These are phyloP conservation scores for Pyrgilauda ruficollis DNA, from an alignment of 2,113 vertebrate genomes.

Conservation along the genomic window DNA sequence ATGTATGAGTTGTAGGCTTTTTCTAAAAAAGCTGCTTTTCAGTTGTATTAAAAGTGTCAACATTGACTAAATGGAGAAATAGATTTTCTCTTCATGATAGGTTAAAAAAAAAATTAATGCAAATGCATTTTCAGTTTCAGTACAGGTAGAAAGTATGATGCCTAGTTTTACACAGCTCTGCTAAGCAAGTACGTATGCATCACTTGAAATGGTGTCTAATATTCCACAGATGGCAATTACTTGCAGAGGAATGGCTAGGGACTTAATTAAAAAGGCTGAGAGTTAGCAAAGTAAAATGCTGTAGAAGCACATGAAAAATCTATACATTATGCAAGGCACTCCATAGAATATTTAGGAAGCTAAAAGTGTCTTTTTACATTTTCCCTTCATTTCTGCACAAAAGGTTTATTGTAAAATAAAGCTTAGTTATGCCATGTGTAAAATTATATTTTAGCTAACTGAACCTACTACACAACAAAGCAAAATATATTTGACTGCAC, in stretches of 20 bases:
- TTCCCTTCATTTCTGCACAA: slow-evolving; percentile 30
- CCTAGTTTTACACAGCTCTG: slow-evolving; percentile 51
- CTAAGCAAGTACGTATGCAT: slow-evolving; percentile 47
- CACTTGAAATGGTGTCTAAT: slow-evolving; percentile 67
- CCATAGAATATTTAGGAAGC: slow-evolving; percentile 60
- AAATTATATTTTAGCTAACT: slow-evolving; percentile 55
- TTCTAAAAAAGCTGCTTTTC: slow-evolving; percentile 57
- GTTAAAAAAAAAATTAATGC: slow-evolving; percentile 43
- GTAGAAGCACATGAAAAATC: slow-evolving; percentile 68
- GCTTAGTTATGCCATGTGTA: slow-evolving; percentile 18
- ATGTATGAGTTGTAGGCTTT: neutral
- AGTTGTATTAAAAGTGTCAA: slow-evolving; percentile 64
- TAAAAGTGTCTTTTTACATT: slow-evolving; percentile 56
- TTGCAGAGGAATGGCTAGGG: slow-evolving; percentile 71
- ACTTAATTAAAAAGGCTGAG: slow-evolving; percentile 74
- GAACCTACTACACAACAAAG: slow-evolving; percentile 54
- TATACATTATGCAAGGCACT: slow-evolving; percentile 62
- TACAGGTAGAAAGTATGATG: slow-evolving; percentile 48
- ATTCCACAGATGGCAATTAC: slow-evolving; percentile 72
- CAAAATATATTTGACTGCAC: slow-evolving; percentile 68
- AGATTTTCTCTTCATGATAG: slow-evolving; percentile 43
- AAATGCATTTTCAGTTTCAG: slow-evolving; percentile 60
- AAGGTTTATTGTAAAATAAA: slow-evolving; percentile 60
- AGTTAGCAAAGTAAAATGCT: slow-evolving; percentile 67
- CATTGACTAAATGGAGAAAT: slow-evolving; percentile 61